Evolutionary conservation across 2,797 vertebrate genomes (phyloP).

Genomic region (Lepus oiostolus): DNA sequence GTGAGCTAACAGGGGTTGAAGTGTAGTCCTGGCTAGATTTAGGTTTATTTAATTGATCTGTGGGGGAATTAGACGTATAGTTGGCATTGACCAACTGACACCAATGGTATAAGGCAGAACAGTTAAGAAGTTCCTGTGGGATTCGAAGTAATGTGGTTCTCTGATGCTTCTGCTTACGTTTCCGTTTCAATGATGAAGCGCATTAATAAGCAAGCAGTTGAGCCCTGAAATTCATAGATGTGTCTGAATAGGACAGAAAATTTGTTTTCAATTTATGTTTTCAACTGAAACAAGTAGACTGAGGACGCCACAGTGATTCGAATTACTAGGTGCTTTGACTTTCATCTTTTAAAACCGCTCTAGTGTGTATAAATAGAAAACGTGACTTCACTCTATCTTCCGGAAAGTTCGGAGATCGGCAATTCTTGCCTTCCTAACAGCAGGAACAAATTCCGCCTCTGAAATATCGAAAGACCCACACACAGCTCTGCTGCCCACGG

Average conservation of each 20-base stretch:
- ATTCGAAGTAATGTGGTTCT: slow-evolving; percentile 14
- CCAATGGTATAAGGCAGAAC: background rate
- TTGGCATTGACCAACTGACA: background rate
- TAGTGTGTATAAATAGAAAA: slow-evolving; percentile 8
- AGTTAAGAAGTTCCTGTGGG: background rate
- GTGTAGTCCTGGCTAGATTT: background rate
- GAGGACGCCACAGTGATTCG: slow-evolving; percentile 39
- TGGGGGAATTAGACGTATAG: background rate
- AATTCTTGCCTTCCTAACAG: slow-evolving; percentile 40
- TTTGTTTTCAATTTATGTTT: slow-evolving; percentile 72
- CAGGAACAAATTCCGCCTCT: slow-evolving; percentile 54
- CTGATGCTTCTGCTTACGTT: background rate
- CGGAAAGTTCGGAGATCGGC: slow-evolving; percentile 1
- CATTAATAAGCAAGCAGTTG: slow-evolving; percentile 60
- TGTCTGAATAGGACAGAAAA: slow-evolving; percentile 49
- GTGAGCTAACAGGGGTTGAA: background rate
- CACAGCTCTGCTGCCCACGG: background rate
- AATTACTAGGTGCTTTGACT: slow-evolving; percentile 46
- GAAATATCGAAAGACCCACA: slow-evolving; percentile 59
- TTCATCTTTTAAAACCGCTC: slow-evolving; percentile 41
- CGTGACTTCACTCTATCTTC: slow-evolving; percentile 25
- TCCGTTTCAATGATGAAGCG: slow-evolving; percentile 63
- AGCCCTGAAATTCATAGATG: slow-evolving; percentile 59
- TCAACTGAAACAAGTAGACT: slow-evolving; percentile 66
- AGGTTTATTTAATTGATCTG: background rate